Base-by-base conservation (phyloP, 2,113 vertebrate genomes). In the Mirounga angustirostris region DNA sequence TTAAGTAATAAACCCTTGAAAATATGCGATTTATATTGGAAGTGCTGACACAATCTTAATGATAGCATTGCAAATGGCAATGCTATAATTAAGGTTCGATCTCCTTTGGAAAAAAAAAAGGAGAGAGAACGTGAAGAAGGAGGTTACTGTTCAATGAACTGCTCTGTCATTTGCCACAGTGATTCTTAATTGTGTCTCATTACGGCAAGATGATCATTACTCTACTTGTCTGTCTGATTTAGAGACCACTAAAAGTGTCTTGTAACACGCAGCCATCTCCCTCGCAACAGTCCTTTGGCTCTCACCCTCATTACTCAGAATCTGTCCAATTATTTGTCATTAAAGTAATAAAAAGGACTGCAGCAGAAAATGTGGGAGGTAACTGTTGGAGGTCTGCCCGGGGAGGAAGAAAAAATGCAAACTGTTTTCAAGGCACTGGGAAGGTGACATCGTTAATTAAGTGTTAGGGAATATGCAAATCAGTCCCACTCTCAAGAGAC, bases 241-340 rank as follows among this genome's bases (percentile, higher is more conserved):
- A 99, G 99, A 99, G 99, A 99, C 98, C 98, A 99, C 98, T 99
- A 99, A 99, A 99, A 99, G 97, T 99, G 98, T 99, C 99, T 99
- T 99, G 99, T 99, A 99, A 99, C 98, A 99, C 96, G 98, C 98
- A 99, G 98, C 97, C 98, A 0, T 98, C 98, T 99, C 99, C 98
- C 98, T 98, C 98, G 98, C 98, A 99, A 99, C 98, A 98, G 98
- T 99, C 98, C 98, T 99, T 98, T 98, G 97, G 97, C 98, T 99
- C 98, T 99, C 99, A 99, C 98, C 98, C 99, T 99, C 99, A 99
- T 99, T 99, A 99, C 98, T 99, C 99, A 99, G 99, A 99, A 99
- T 99, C 98, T 99, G 99, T 99, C 99, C 99, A 99, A 99, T 99
- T 99, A 99, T 99, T 99, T 99, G 99, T 99, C 99, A 99, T 99